Evolutionary conservation across 2,113 vertebrate species (phyloP), one percentile per base, ranked within the genome.

Genomic region (Lonchura striata): DNA sequence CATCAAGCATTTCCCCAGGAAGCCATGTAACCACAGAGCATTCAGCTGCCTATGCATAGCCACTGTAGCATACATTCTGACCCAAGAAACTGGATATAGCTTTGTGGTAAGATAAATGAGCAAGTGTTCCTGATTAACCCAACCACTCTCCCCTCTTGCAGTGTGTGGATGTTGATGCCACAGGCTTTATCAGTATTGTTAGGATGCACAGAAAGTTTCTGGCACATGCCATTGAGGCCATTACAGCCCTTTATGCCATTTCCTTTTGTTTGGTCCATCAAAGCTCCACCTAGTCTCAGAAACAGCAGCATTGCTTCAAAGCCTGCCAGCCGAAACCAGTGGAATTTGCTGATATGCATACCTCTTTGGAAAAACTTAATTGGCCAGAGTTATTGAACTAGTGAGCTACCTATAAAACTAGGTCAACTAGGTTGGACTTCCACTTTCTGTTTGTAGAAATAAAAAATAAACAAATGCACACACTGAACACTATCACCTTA

Each of bases 401-500:
- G 18, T 59, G 42, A 90, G 37, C 30, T 77, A 77, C 27, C 19
- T 66, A 59, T 35, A 22, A 37, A 76, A 79, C 44, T 41, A 66
- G 44, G 80, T 47, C 39, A 82, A 1, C 28, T 50, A 82, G 41
- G 37, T 14, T 90, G 63, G 59, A 83, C 79, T 97, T 94, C 94
- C 89, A 85, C 74, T 95, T 95, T 95, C 89, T 84, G 12, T 79
- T 82, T 84, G 49, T 37, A 86, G 52, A 92, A 42, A n/a, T 37
- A 28, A 27, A 90, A 90, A 90, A 84, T 31, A 89, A 92, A 66
- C n/a, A 88, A 39, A 61, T 24, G 30, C 6, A 52, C 27, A 42
- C 19, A 30, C 19, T n/a, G 76, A 80, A 42, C 17, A 27, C 23
- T 22, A 74, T 33, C 2, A 12, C 27, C 44, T 88, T 31, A 52